Evolutionary conservation across 92 coral and sea anemone genomes (phyloP), one percentile per base, ranked within the genome.

Genomic region (Paragorgia papillata): DNA sequence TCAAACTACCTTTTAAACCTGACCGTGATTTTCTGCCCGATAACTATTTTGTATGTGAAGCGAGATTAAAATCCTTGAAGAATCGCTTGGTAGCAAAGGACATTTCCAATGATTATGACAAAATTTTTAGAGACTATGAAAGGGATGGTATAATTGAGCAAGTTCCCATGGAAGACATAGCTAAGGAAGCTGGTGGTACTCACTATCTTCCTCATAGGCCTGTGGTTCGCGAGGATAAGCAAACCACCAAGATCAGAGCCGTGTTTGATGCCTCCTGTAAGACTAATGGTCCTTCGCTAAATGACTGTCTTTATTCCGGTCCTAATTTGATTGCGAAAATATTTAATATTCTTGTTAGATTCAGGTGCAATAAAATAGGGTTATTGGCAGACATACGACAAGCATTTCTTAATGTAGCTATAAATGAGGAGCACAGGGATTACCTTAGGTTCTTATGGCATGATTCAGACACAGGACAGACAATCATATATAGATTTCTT

Each of bases 171-270:
- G 35, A 26, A 18, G 67, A 30, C 19, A 28, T 29, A 7, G 69
- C 69, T 6, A 62, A 62, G 41, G 20, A 25, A 62, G 41, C 22
- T 9, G 69, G 69, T 12, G 15, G 1, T 5, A 12, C 39, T 33
- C 39, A 28, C 24, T 28, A 28, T 33, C 24, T 28, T 62, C 20
- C 3, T n/a, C 39, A 62, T 62, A 62, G 41, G 19, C 69, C 69
- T 28, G 69, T 33, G 7, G 46, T 62, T 28, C 20, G 41, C 1
- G 24, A 62, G 9, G 46, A 29, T 62, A 62, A 32, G 24, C 19
- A 29, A 29, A 62, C 69, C 5, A 62, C 69, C n/a, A 62, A 62
- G 34, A 62, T 62, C n/a, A 62, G 69, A 62, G 69, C 69, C 9
- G 21, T 62, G n/a, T 62, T 62, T 32, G 69, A 62, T 25, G 69